Conservation (phyloP, 2,113 vertebrate genomes). For the Xiphophorus couchianus region DNA sequence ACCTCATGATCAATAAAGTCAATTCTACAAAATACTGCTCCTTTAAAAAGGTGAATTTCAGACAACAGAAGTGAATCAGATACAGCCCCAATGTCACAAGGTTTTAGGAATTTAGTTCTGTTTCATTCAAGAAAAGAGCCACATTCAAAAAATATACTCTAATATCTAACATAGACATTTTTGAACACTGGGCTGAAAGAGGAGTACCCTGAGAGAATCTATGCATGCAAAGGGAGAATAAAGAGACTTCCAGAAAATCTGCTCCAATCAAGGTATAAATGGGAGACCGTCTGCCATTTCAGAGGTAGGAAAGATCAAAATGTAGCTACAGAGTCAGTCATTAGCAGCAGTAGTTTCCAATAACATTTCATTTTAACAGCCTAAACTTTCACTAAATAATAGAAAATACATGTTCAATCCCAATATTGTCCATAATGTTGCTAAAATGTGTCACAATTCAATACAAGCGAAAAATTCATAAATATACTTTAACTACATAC, state of each 20-base stretch:
- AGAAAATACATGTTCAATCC: neutral
- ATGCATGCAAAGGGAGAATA: neutral
- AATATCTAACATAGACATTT: neutral
- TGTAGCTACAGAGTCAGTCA: conserved; percentile 66
- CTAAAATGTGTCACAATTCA: conserved; percentile 16
- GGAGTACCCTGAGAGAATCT: neutral
- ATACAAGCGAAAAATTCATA: conserved; percentile 21
- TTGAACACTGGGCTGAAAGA: too few species aligned
- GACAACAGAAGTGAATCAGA: too few species aligned
- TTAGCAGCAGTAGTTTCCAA: conserved; percentile 69
- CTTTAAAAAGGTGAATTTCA: too few species aligned
- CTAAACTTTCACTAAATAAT: conserved; percentile 29
- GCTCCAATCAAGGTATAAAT: neutral
- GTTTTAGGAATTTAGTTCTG: too few species aligned
- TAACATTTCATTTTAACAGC: conserved; percentile 57
- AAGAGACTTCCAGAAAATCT: neutral
- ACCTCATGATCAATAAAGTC: too few species aligned
- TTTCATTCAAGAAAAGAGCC: too few species aligned
- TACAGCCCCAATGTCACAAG: too few species aligned
- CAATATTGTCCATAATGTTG: neutral
- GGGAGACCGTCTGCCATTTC: neutral
- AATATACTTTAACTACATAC: conserved; percentile 4
- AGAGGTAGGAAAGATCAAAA: conserved; percentile 56
- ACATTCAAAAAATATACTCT: too few species aligned
- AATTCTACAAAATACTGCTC: too few species aligned